phyloP scores from a whole-genome alignment of 1,140 invertebrate genomes.

The Drosophila triauraria region DNA sequence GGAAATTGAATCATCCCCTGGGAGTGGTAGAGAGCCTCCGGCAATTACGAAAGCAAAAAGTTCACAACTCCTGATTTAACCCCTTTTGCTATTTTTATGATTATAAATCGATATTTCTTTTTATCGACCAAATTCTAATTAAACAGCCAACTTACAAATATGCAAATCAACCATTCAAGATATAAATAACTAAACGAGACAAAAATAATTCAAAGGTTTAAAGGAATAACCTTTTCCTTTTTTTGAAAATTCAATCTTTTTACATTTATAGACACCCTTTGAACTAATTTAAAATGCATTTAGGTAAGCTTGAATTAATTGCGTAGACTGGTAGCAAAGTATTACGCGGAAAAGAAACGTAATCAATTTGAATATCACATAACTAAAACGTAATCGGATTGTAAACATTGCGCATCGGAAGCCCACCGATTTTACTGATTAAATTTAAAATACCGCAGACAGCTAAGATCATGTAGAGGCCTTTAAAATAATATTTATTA shows the following conservation, averaged over 20 bases:
- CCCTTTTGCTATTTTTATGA: background rate
- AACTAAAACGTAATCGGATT: background rate
- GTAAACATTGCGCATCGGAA: background rate
- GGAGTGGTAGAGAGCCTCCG: too few relatives aligned
- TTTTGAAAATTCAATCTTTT: too few relatives aligned
- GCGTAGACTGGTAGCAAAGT: too few relatives aligned
- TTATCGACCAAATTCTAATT: conserved; percentile 28
- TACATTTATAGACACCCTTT: too few relatives aligned
- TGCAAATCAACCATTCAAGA: background rate
- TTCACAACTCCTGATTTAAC: background rate
- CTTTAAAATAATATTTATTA: background rate
- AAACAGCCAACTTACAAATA: conserved; percentile 7
- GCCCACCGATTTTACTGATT: background rate
- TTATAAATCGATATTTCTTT: conserved; percentile 15
- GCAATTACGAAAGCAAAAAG: background rate
- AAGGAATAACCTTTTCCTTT: too few relatives aligned
- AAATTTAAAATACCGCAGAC: background rate
- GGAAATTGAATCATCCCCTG: conserved; percentile 1
- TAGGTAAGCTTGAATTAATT: background rate
- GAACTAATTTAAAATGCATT: background rate
- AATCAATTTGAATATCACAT: background rate
- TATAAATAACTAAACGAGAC: background rate
- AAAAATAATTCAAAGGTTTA: background rate
- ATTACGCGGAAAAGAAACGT: background rate
- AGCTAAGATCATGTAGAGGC: background rate